A percentile compares a stretch with the other conserved stretches of the same genome.
These are phyloP conservation scores for Muntiacus muntjak DNA, from an alignment of 2,113 vertebrate genomes.

Conservation along the genomic window DNA sequence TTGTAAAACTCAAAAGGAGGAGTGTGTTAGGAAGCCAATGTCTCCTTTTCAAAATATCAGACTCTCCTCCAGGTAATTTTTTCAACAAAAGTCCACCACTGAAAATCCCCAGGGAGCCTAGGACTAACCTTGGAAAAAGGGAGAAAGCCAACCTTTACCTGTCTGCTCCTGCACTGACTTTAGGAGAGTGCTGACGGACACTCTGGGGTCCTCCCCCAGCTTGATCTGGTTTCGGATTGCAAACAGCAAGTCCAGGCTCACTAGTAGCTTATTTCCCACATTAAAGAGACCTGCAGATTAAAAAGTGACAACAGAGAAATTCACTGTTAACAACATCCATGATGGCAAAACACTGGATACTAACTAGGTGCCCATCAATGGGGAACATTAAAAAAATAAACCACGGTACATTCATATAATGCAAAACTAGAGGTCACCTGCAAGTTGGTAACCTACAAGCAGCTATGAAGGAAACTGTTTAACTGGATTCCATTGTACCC, in stretches of 20 bases:
- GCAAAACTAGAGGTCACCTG: conserved; percentile 77
- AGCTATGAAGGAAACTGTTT: conserved; percentile 72
- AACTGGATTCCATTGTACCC: conserved; percentile 75
- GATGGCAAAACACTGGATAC: background rate
- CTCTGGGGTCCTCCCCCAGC: conserved; percentile 88
- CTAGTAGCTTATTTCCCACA: conserved; percentile 93
- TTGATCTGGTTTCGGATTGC: conserved; percentile 90
- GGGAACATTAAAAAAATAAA: background rate
- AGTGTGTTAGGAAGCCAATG: background rate
- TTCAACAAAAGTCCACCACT: background rate
- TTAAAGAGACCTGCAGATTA: conserved; percentile 93
- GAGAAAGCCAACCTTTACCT: conserved; percentile 77
- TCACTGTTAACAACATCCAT: background rate
- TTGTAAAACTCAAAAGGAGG: background rate
- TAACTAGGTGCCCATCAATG: background rate
- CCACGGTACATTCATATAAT: background rate
- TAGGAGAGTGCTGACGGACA: conserved; percentile 82
- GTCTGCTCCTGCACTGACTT: conserved; percentile 88
- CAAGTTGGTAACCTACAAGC: conserved; percentile 70
- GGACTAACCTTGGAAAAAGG: background rate
- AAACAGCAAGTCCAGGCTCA: conserved; percentile 95
- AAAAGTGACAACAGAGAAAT: conserved; percentile 34
- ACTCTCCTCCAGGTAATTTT: background rate
- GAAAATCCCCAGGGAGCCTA: background rate
- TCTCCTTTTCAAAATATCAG: conserved; percentile 19